A percentile compares a stretch with the other conserved stretches of the same genome.
Conservation (phyloP, 2,113 vertebrate genomes). For the Saccopteryx bilineata region DNA sequence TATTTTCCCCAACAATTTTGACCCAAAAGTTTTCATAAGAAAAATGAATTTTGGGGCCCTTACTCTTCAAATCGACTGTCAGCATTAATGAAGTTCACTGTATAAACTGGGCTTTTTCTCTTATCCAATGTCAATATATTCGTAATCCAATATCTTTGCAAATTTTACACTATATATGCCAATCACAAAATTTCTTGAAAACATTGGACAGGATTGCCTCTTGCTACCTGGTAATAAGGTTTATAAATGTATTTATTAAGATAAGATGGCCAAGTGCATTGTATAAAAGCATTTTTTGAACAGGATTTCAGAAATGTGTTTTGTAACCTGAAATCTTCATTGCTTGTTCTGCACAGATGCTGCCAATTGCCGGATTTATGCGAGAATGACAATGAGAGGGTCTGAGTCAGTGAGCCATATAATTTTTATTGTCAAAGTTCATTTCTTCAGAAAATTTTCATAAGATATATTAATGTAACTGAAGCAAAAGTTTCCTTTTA, state of each 20-base stretch:
- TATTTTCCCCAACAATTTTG: conserved; percentile 59
- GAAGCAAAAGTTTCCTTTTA: background rate
- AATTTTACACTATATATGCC: conserved; percentile 62
- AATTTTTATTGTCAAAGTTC: conserved; percentile 46
- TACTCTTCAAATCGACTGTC: conserved; percentile 51
- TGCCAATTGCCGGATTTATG: background rate
- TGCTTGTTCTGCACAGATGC: background rate
- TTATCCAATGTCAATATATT: conserved; percentile 58
- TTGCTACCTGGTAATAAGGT: conserved; percentile 63
- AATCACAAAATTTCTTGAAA: conserved; percentile 64
- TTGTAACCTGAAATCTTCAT: conserved; percentile 34
- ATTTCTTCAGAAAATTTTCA: conserved; percentile 34
- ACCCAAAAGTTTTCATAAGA: conserved; percentile 37
- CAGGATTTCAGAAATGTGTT: conserved; percentile 37
- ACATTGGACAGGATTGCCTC: conserved; percentile 46
- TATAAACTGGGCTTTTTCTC: conserved; percentile 22
- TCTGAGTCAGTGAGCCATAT: background rate
- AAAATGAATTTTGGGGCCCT: conserved; percentile 11
- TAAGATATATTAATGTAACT: background rate
- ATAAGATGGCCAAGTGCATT: conserved; percentile 42
- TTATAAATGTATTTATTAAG: conserved; percentile 69
- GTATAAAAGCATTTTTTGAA: conserved; percentile 48
- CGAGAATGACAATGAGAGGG: background rate
- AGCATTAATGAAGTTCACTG: conserved; percentile 48
- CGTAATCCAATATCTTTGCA: conserved; percentile 46